Conservation (phyloP, 2,113 vertebrate species). For the Bos javanicus region DNA sequence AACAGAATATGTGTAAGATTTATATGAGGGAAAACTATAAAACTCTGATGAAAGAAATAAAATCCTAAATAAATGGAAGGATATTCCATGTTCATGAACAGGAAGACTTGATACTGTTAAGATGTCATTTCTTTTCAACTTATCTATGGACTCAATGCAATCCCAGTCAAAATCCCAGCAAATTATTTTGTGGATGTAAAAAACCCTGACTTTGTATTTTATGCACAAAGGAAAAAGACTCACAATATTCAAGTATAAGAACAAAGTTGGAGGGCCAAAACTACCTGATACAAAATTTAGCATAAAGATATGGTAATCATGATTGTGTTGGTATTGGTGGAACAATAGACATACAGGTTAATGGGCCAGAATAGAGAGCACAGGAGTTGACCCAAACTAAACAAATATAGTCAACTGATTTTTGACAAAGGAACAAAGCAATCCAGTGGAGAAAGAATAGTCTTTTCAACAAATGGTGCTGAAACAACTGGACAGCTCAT, state of each 20-base stretch:
- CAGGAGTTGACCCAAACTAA: background rate
- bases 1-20: background rate
- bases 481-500: background rate
- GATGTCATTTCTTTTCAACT: background rate
- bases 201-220: background rate
- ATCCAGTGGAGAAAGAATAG: background rate
- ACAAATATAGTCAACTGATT: background rate
- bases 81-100: background rate
- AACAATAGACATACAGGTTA: background rate
- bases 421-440: background rate
- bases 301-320: conserved; percentile 12
- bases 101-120: background rate
- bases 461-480: background rate
- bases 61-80: background rate
- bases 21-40: background rate
- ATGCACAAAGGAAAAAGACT: background rate
- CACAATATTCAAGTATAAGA: conserved; percentile 9
- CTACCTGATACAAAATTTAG: background rate
- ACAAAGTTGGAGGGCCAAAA: background rate
- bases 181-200: conserved; percentile 12
- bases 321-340: background rate
- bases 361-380: background rate
- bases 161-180: background rate
- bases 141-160: conserved; percentile 1
- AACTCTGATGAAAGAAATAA: conserved; percentile 1